phyloP scores from a whole-genome alignment of 2,797 vertebrate species.

The Morelia viridis region DNA sequence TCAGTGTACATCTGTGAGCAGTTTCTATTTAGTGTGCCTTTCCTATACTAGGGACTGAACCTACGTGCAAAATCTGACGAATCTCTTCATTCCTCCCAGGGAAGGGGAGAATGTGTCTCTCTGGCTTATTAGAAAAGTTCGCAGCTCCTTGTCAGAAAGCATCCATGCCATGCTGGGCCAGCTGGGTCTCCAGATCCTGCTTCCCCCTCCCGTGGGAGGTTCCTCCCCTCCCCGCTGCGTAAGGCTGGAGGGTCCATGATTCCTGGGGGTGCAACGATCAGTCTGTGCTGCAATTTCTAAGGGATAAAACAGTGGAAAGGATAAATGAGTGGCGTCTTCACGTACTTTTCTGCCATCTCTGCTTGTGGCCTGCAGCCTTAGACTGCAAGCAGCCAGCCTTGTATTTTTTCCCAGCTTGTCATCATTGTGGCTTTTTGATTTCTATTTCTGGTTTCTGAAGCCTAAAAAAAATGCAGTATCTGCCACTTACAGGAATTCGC shows the following conservation, averaged over 20 bases:
- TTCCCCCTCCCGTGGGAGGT: neutral
- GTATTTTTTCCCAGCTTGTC: neutral
- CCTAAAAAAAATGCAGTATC: conserved; percentile 21
- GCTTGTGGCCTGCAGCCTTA: neutral
- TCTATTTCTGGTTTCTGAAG: conserved; percentile 26
- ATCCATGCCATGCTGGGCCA: neutral
- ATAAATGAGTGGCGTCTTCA: neutral
- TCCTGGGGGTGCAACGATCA: neutral
- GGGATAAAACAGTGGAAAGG: neutral
- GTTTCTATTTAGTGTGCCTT: no score
- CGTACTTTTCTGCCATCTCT: neutral
- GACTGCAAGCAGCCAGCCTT: neutral
- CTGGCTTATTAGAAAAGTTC: neutral
- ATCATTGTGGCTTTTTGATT: conserved; percentile 23
- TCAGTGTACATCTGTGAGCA: no score
- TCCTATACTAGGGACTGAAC: neutral
- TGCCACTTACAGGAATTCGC: conserved; percentile 33
- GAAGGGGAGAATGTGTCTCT: neutral
- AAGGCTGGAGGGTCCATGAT: no score
- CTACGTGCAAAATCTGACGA: neutral
- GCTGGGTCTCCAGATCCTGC: neutral
- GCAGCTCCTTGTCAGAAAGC: neutral
- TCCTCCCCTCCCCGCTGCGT: neutral
- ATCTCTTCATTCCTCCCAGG: neutral
- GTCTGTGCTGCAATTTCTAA: neutral